Percentiles rank a stretch among this genome's conserved stretches.
Evolutionary conservation across 2,113 vertebrate species (phyloP).

Genomic region (Porphyrio hochstetteri): DNA sequence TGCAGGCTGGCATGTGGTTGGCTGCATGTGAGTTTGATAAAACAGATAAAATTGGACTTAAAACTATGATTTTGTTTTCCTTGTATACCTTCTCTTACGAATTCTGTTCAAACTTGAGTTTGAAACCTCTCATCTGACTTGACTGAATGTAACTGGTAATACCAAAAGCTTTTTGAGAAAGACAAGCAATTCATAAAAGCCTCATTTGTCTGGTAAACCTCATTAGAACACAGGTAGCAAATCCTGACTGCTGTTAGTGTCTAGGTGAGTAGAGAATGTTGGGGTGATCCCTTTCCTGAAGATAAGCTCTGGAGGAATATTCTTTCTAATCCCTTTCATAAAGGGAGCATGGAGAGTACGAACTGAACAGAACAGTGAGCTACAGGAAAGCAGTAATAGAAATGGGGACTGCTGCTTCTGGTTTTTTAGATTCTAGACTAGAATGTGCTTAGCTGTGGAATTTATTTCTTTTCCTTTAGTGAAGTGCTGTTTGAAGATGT

Average conservation of each 20-base stretch:
- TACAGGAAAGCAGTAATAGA: not conserved
- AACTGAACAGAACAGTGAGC: not conserved
- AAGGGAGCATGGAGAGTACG: not conserved
- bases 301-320: not conserved
- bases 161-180: not conserved
- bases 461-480: not conserved
- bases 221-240: not conserved
- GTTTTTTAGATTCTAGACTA: not conserved
- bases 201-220: not conserved
- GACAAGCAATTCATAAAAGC: not conserved
- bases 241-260: not conserved
- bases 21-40: not conserved
- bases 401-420: not conserved
- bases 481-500: not conserved
- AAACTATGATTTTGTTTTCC: not conserved
- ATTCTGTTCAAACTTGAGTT: not conserved
- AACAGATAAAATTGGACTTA: not conserved
- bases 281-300: not conserved
- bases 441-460: not conserved
- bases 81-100: not conserved
- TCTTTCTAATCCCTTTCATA: not conserved
- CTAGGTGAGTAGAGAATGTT: not conserved
- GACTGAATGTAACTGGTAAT: not conserved
- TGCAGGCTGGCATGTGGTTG: not conserved
- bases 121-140: not conserved